These are phyloP conservation scores for Acrocyrtus sp. DNA, from an alignment of 2,888 invertebrate species.

Conservation along the genomic window DNA sequence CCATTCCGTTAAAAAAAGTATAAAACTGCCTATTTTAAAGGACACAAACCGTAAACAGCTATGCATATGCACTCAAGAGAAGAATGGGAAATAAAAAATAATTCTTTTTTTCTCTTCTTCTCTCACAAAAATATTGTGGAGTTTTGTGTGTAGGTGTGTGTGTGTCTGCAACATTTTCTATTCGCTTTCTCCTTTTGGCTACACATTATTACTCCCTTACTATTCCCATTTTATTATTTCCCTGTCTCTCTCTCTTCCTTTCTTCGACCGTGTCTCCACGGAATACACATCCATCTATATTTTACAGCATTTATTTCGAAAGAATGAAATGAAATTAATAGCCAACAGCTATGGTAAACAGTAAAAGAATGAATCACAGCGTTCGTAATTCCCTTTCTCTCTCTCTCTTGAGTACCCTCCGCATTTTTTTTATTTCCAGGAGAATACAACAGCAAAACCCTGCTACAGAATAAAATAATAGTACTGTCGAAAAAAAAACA, in stretches of 20 bases:
- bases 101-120: too few species aligned
- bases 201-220: too few species aligned
- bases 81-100: conserved; percentile 52
- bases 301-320: conserved; percentile 62
- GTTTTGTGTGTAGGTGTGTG: conserved; percentile 9
- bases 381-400: conserved; percentile 16
- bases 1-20: too few species aligned
- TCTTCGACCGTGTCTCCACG: conserved; percentile 34
- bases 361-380: conserved; percentile 54
- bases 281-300: conserved; percentile 62
- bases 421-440: conserved; percentile 5
- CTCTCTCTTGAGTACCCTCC: background rate
- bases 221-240: conserved; percentile 26
- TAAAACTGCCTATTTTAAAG: too few species aligned
- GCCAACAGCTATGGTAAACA: conserved; percentile 64
- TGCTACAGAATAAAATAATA: too few species aligned
- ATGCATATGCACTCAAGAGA: too few species aligned
- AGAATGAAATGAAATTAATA: conserved; percentile 64
- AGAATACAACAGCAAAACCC: too few species aligned
- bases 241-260: conserved; percentile 15
- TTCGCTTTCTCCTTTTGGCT: conserved; percentile 2
- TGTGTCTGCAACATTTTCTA: background rate
- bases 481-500: too few species aligned
- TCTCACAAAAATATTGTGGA: background rate
- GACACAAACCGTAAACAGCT: too few species aligned